Conservation (phyloP, 2,888 invertebrate genomes). For the Agriopis aurantiaria region DNA sequence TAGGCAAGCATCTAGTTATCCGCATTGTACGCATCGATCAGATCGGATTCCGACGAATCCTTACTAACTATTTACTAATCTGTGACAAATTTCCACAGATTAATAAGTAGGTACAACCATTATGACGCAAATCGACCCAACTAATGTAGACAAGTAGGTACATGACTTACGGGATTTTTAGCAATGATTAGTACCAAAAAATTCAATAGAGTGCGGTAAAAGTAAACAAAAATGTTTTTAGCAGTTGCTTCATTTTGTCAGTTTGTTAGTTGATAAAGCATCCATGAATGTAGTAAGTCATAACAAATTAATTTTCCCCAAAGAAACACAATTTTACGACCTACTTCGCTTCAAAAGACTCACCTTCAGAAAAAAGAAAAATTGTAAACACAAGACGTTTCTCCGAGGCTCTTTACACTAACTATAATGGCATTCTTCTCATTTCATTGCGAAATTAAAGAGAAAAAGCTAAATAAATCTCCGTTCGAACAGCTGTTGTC, state of each 20-base stretch:
- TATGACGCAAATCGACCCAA: no score
- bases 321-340: constrained; percentile 35
- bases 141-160: no score
- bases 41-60: no score
- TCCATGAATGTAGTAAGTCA: constrained; percentile 37
- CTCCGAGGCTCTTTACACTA: constrained; percentile 42
- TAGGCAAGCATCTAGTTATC: no score
- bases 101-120: no score
- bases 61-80: no score
- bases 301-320: constrained; percentile 42
- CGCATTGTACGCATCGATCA: no score
- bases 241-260: background rate
- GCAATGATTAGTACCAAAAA: background rate
- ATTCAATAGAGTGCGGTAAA: background rate
- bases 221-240: background rate
- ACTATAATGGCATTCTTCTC: constrained; percentile 56
- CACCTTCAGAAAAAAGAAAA: constrained; percentile 42
- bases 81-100: no score
- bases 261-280: constrained; percentile 20
- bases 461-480: constrained; percentile 50
- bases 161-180: no score
- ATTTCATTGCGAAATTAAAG: constrained; percentile 52
- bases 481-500: constrained; percentile 59
- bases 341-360: constrained; percentile 40
- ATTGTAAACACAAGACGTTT: constrained; percentile 39